These are phyloP conservation scores for Brenthis ino DNA, from an alignment of 2,888 invertebrate species.

Conservation along the genomic window DNA sequence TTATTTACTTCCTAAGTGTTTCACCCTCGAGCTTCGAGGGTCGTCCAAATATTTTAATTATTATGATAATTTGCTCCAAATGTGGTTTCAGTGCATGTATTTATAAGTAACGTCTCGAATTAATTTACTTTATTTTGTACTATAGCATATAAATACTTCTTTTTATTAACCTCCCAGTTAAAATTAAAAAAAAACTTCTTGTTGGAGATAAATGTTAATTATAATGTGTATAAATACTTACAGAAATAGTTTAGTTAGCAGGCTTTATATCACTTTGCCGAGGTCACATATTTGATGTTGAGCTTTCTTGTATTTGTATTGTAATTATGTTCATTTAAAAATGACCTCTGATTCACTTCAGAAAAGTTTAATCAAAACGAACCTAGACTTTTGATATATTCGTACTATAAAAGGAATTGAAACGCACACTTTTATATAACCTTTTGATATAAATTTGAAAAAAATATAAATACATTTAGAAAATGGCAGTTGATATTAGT, in stretches of 20 bases:
- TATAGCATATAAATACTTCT: too few species aligned
- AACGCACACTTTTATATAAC: conserved; percentile 16
- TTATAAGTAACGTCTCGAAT: conserved; percentile 6
- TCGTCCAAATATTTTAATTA: conserved; percentile 15
- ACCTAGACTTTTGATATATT: conserved; percentile 8
- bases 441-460: conserved; percentile 15
- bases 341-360: conserved; percentile 5
- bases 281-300: not conserved
- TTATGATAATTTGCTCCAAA: conserved; percentile 12
- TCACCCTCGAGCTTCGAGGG: not conserved
- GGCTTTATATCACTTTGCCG: too few species aligned
- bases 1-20: conserved; percentile 18
- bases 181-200: too few species aligned
- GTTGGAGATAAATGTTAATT: too few species aligned
- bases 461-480: too few species aligned
- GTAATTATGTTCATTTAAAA: not conserved
- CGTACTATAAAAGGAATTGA: not conserved
- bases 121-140: not conserved
- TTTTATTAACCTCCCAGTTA: too few species aligned
- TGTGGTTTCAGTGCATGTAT: too few species aligned
- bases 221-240: too few species aligned
- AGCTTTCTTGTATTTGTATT: not conserved
- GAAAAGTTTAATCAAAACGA: not conserved
- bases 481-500: too few species aligned
- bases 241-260: too few species aligned